These are phyloP conservation scores for Gadus macrocephalus DNA, from an alignment of 2,113 vertebrate genomes.

Conservation along the genomic window DNA sequence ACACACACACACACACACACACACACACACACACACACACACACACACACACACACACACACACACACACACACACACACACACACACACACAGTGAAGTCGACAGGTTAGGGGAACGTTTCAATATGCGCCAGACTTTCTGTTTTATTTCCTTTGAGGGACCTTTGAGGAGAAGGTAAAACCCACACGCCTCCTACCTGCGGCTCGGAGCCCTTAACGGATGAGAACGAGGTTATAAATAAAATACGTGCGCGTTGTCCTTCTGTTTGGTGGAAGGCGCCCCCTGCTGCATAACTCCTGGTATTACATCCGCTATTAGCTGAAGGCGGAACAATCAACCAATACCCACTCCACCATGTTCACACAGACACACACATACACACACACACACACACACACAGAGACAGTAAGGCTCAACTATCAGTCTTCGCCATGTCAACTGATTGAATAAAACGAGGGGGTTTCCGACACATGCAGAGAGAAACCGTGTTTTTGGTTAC, in stretches of 20 bases:
- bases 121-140: too few species aligned
- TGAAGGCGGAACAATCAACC: background rate
- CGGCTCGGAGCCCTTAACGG: too few species aligned
- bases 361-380: background rate
- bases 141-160: too few species aligned
- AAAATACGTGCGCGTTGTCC: too few species aligned
- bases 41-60: too few species aligned
- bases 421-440: constrained; percentile 33
- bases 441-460: constrained; percentile 43
- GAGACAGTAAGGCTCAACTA: constrained; percentile 61
- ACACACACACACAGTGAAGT: background rate
- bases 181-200: too few species aligned
- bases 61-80: constrained; percentile 16
- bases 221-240: too few species aligned
- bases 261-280: background rate
- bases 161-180: too few species aligned
- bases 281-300: constrained; percentile 32
- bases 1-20: constrained; percentile 13
- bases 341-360: background rate
- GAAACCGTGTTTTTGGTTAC: constrained; percentile 35
- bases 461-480: constrained; percentile 22
- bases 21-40: constrained; percentile 10
- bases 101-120: too few species aligned
- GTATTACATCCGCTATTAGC: constrained; percentile 15
- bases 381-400: constrained; percentile 24